These are phyloP conservation scores for Pangasianodon gigas DNA, from an alignment of 2,113 vertebrate species.

Conservation along the genomic window DNA sequence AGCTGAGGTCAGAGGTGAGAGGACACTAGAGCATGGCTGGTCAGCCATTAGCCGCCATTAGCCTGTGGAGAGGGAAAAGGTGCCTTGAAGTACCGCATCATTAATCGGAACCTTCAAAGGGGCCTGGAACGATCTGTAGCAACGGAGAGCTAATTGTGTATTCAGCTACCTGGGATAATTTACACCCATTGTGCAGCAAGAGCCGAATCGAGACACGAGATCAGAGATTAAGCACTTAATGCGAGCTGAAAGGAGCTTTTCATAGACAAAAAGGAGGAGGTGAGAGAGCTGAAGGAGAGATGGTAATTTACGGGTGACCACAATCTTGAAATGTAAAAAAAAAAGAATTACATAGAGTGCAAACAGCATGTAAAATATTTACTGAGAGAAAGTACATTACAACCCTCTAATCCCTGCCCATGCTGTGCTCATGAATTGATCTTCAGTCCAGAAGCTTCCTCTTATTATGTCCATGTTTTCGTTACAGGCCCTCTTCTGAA, in stretches of 20 bases:
- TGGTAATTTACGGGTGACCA: conserved; percentile 32
- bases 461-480: background rate
- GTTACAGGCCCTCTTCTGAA: background rate
- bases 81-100: conserved; percentile 26
- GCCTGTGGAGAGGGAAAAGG: conserved; percentile 38
- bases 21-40: conserved; percentile 6
- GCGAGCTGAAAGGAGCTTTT: conserved; percentile 64
- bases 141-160: conserved; percentile 62
- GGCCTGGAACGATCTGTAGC: background rate
- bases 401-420: background rate
- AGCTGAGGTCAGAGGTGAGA: conserved; percentile 38
- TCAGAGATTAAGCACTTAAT: conserved; percentile 78
- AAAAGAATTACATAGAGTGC: background rate
- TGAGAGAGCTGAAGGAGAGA: conserved; percentile 55
- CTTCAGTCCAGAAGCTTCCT: background rate
- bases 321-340: background rate
- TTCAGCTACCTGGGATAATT: conserved; percentile 70
- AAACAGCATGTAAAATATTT: background rate
- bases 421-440: background rate
- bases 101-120: conserved; percentile 47
- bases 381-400: background rate
- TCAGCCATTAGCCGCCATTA: conserved; percentile 49
- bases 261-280: conserved; percentile 19
- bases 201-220: conserved; percentile 73
- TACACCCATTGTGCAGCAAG: conserved; percentile 70